Percentiles rank a stretch among this genome's conserved stretches.
phyloP scores from a whole-genome alignment of 2,888 invertebrate species.

The Laspeyria flexula region DNA sequence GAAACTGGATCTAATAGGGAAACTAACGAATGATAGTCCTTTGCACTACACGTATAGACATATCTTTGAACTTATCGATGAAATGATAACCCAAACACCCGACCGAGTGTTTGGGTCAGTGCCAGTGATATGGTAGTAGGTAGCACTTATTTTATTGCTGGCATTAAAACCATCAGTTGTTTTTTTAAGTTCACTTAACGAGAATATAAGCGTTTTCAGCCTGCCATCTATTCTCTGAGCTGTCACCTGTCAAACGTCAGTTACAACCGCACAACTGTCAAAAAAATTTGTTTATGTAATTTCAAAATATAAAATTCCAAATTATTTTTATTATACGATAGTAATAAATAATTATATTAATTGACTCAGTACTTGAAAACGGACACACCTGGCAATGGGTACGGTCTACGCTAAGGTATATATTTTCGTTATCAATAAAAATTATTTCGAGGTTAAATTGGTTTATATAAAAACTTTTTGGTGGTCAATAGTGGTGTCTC shows the following conservation, averaged over 20 bases:
- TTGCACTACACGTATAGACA: no score
- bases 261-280: constrained; percentile 32
- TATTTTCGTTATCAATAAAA: neutral
- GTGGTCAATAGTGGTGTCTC: no score
- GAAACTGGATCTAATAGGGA: no score
- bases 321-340: constrained; percentile 26
- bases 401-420: constrained; percentile 13
- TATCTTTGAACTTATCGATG: no score
- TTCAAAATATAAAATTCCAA: constrained; percentile 57
- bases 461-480: neutral
- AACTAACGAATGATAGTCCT: no score
- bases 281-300: constrained; percentile 58
- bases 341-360: neutral
- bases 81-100: no score
- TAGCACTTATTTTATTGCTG: no score
- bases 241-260: neutral
- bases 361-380: neutral
- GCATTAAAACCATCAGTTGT: no score
- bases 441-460: neutral
- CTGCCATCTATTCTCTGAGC: neutral
- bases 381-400: neutral
- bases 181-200: no score
- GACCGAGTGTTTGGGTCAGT: no score
- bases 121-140: no score
- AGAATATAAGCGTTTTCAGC: no score